phyloP scores from a whole-genome alignment of 2,113 vertebrate genomes.

The Charina bottae region DNA sequence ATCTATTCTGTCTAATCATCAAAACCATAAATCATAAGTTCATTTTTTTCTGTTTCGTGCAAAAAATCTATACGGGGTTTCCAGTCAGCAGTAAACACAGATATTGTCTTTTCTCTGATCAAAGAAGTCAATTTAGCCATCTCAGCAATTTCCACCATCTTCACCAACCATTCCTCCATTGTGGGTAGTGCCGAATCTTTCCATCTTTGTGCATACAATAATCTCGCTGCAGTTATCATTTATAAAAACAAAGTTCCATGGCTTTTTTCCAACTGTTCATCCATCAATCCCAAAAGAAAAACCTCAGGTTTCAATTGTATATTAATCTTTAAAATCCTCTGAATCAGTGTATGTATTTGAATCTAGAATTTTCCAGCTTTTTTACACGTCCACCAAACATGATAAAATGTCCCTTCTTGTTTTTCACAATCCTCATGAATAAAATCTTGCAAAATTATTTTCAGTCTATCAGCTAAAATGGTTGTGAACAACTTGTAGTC shows the following conservation, averaged over 20 bases:
- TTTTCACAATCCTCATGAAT: background rate
- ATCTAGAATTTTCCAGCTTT: background rate
- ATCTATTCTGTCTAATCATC: background rate
- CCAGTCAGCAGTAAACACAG: background rate
- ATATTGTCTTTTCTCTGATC: background rate
- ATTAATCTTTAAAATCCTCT: background rate
- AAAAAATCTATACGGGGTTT: background rate
- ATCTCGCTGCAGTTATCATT: background rate
- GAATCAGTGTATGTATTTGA: background rate
- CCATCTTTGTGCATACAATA: background rate
- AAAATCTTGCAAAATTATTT: background rate
- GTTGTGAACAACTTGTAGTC: background rate
- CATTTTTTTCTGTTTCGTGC: background rate
- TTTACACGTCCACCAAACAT: background rate
- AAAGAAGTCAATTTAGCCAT: background rate
- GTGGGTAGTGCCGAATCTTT: background rate
- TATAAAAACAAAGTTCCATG: background rate
- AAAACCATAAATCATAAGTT: background rate
- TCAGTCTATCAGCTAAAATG: background rate
- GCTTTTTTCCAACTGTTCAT: background rate
- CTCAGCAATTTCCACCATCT: background rate
- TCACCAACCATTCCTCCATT: background rate
- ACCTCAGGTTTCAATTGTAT: background rate
- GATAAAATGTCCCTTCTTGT: background rate
- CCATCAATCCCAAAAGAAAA: background rate